phyloP scores from a whole-genome alignment of 2,888 invertebrate species.

The Hirtodrosophila cameraria region DNA sequence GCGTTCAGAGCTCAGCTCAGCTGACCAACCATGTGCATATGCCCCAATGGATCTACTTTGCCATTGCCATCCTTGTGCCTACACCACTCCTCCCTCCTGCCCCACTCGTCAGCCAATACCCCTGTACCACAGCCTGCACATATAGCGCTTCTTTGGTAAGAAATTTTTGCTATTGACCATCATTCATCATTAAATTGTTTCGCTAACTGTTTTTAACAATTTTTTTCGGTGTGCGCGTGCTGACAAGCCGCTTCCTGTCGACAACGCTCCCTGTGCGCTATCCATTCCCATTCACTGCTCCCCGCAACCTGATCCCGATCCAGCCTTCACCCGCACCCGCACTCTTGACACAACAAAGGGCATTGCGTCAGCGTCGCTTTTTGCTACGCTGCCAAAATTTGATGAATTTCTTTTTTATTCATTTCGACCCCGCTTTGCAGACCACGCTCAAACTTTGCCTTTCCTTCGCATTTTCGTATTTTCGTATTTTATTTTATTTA shows the following conservation, averaged over 20 bases:
- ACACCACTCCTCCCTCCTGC: too few species aligned
- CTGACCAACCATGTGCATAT: conserved; percentile 60
- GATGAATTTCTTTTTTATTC: conserved; percentile 79
- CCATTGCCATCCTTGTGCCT: conserved; percentile 3
- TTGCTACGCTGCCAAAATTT: conserved; percentile 73
- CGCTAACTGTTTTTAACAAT: conserved; percentile 76
- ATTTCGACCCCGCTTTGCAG: conserved; percentile 41
- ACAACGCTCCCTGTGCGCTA: conserved; percentile 1
- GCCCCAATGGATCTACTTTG: conserved; percentile 43
- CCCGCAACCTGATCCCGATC: background rate
- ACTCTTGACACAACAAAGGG: conserved; percentile 40
- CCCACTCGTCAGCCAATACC: background rate
- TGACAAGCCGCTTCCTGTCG: conserved; percentile 70
- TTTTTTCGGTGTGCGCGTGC: conserved; percentile 51
- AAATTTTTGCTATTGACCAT: conserved; percentile 68
- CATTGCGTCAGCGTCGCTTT: conserved; percentile 41
- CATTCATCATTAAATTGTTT: conserved; percentile 80
- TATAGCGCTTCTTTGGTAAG: conserved; percentile 21
- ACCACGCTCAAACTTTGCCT: conserved; percentile 26
- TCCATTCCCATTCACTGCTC: too few species aligned
- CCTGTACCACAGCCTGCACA: background rate
- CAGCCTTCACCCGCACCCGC: background rate
- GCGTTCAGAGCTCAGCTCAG: conserved; percentile 22
- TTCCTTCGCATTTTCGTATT: too few species aligned
- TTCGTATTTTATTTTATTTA: conserved; percentile 30